A percentile compares a stretch with the other conserved stretches of the same genome.
Evolutionary conservation across 2,888 invertebrate genomes (phyloP).

Genomic region (Pherbina coryleti): DNA sequence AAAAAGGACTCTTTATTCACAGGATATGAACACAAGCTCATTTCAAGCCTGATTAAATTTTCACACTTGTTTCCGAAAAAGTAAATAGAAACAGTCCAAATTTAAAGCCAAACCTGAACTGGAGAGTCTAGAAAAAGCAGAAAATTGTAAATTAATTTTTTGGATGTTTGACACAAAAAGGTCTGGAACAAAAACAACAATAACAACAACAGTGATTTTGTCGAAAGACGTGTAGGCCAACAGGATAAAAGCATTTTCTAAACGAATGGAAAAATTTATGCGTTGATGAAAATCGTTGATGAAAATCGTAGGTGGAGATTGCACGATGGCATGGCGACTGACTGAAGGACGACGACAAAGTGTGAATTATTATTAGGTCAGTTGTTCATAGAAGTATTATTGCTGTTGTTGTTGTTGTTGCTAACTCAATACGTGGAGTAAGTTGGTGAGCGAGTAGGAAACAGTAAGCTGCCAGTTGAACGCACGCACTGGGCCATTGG

Average conservation of each 20-base stretch:
- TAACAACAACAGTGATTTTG: neutral
- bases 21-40: neutral
- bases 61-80: neutral
- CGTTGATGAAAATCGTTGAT: neutral
- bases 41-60: constrained; percentile 19
- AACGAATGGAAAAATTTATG: neutral
- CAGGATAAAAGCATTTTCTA: constrained; percentile 10
- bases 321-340: neutral
- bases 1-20: neutral
- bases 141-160: constrained; percentile 25
- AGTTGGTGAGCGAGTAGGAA: neutral
- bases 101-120: neutral
- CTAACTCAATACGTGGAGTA: neutral
- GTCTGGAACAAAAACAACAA: neutral
- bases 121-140: neutral
- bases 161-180: neutral
- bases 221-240: neutral
- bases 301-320: neutral
- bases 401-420: constrained; percentile 20
- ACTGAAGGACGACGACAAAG: neutral
- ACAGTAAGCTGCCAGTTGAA: neutral
- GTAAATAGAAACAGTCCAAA: neutral
- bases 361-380: constrained; percentile 24
- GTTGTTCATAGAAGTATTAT: neutral
- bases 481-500: constrained; percentile 2